These are phyloP conservation scores for Catocala nupta DNA, from an alignment of 2,888 invertebrate genomes.

Conservation along the genomic window DNA sequence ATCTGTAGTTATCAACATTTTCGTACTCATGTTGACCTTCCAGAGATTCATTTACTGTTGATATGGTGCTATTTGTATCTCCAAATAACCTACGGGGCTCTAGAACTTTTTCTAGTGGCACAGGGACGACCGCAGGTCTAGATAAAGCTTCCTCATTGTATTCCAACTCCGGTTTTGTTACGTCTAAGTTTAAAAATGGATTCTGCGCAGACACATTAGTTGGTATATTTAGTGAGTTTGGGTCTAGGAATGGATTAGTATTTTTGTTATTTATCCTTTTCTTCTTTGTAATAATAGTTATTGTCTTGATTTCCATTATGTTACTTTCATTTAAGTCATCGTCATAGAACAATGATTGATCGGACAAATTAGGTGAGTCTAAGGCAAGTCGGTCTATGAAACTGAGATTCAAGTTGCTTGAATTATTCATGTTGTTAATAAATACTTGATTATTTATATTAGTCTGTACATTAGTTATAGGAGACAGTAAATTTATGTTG, in stretches of 20 bases:
- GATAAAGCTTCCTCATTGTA: conserved; percentile 65
- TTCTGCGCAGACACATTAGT: conserved; percentile 53
- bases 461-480: conserved; percentile 69
- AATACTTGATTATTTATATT: conserved; percentile 75
- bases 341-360: conserved; percentile 78
- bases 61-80: conserved; percentile 80
- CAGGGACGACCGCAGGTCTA: conserved; percentile 47
- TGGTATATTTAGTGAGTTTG: conserved; percentile 60
- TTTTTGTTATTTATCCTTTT: conserved; percentile 68
- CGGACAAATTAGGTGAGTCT: conserved; percentile 75
- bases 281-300: conserved; percentile 81
- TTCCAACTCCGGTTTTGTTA: conserved; percentile 64
- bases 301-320: conserved; percentile 86
- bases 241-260: conserved; percentile 82
- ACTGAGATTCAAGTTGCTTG: conserved; percentile 75
- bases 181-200: conserved; percentile 67
- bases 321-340: conserved; percentile 85
- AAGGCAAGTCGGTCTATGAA: conserved; percentile 81
- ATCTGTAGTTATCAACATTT: conserved; percentile 73
- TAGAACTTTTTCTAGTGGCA: conserved; percentile 52
- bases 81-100: conserved; percentile 77
- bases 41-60: conserved; percentile 76
- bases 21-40: conserved; percentile 74
- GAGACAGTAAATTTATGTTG: conserved; percentile 49
- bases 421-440: conserved; percentile 75